phyloP scores from a whole-genome alignment of 2,888 invertebrate species.

The Macroteleia sp. region DNA sequence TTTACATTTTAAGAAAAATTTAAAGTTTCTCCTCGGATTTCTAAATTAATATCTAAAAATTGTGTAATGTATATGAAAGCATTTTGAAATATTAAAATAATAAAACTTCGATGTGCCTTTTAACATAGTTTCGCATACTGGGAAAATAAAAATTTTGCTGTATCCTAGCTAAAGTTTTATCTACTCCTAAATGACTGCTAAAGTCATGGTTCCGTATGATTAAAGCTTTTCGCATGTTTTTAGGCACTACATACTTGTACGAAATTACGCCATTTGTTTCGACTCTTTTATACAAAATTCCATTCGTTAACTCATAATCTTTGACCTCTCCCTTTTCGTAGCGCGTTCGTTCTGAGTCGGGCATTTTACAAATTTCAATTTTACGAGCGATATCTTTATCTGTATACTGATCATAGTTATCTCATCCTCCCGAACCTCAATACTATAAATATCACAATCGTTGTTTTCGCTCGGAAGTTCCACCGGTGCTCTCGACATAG shows the following conservation, averaged over 20 bases:
- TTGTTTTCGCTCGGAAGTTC: neutral
- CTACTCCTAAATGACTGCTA: constrained; percentile 59
- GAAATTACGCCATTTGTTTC: neutral
- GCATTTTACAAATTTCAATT: no score
- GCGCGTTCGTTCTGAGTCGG: no score
- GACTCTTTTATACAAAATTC: neutral
- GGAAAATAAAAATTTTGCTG: constrained; percentile 62
- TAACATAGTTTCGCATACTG: constrained; percentile 50
- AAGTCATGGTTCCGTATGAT: constrained; percentile 20
- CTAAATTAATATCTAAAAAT: no score
- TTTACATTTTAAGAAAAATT: no score
- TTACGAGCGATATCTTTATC: no score
- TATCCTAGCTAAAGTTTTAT: constrained; percentile 51
- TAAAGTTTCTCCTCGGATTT: no score
- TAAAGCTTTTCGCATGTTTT: constrained; percentile 22
- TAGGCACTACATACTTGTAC: neutral
- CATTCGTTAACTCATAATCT: neutral
- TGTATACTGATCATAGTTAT: neutral
- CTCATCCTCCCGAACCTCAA: neutral
- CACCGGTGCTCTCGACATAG: neutral
- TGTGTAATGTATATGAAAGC: no score
- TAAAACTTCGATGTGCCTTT: constrained; percentile 49
- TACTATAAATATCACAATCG: neutral
- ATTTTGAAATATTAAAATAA: no score
- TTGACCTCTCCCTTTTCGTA: neutral